phyloP scores from a whole-genome alignment of 2,888 invertebrate genomes.

The Drosophila demipolita region DNA sequence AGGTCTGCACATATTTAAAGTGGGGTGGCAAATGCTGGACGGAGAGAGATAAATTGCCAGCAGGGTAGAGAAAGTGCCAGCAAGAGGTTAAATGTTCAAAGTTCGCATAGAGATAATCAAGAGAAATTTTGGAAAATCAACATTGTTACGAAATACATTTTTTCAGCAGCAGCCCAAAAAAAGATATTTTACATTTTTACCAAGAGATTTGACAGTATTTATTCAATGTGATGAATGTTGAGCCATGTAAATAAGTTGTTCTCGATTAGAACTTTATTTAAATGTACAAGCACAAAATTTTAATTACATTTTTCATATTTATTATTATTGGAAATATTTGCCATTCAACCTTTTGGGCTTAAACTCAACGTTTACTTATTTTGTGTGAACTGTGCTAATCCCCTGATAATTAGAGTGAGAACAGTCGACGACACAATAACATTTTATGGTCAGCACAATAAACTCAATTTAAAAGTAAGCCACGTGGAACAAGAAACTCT shows the following conservation, averaged over 20 bases:
- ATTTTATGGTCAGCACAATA: conserved; percentile 56
- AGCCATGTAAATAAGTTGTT: not conserved
- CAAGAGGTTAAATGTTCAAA: conserved; percentile 14
- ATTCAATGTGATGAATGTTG: not conserved
- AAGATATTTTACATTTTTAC: not conserved
- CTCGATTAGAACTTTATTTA: not conserved
- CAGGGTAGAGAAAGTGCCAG: not conserved
- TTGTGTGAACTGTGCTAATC: conserved; percentile 36
- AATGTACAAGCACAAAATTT: not conserved
- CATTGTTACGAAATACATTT: not conserved
- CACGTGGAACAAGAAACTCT: conserved; percentile 54
- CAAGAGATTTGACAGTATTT: not conserved
- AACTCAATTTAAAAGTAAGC: conserved; percentile 64
- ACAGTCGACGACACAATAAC: conserved; percentile 37
- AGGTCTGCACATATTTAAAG: conserved; percentile 63
- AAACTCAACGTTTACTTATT: conserved; percentile 28
- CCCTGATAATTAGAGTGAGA: conserved; percentile 45
- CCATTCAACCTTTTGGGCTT: conserved; percentile 1
- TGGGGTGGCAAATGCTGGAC: conserved; percentile 19
- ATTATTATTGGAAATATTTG: not conserved
- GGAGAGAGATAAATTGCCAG: conserved; percentile 48
- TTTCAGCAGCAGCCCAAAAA: not conserved
- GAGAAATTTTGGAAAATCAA: conserved; percentile 16
- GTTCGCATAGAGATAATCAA: conserved; percentile 36
- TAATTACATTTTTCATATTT: not conserved